A percentile compares a stretch with the other conserved stretches of the same genome.
These are phyloP conservation scores for Camponotus fellah DNA, from an alignment of 2,888 invertebrate genomes.

Conservation along the genomic window DNA sequence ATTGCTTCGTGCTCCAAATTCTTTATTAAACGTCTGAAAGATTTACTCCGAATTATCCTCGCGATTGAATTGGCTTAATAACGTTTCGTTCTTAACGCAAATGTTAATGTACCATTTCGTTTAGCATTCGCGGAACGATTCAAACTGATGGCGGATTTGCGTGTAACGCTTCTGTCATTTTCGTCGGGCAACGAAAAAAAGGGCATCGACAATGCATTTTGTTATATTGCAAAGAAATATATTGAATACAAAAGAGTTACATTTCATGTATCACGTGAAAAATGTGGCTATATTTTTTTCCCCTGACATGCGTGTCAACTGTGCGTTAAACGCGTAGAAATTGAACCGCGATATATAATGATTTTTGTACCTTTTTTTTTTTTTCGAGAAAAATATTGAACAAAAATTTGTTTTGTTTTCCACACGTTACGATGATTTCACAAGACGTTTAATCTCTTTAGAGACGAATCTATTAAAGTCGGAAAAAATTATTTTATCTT, in stretches of 20 bases:
- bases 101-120: neutral
- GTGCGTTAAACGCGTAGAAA: conserved; percentile 19
- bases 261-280: neutral
- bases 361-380: conserved; percentile 4
- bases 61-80: conserved; percentile 39
- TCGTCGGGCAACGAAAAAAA: neutral
- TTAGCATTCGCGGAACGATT: neutral
- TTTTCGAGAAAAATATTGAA: neutral
- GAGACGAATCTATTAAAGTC: too few relatives aligned
- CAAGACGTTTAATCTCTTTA: neutral
- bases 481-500: too few relatives aligned
- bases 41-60: conserved; percentile 39
- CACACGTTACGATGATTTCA: neutral
- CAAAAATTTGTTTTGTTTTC: neutral
- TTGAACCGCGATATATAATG: neutral
- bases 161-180: neutral
- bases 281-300: conserved; percentile 3
- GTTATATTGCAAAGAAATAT: neutral
- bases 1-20: conserved; percentile 40
- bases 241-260: neutral
- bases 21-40: conserved; percentile 49
- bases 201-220: neutral
- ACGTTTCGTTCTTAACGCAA: conserved; percentile 12
- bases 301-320: neutral
- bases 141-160: neutral